Evolutionary conservation across 2,113 vertebrate species (phyloP), one percentile per base, ranked within the genome.

Genomic region (Todiramphus saurophagus): DNA sequence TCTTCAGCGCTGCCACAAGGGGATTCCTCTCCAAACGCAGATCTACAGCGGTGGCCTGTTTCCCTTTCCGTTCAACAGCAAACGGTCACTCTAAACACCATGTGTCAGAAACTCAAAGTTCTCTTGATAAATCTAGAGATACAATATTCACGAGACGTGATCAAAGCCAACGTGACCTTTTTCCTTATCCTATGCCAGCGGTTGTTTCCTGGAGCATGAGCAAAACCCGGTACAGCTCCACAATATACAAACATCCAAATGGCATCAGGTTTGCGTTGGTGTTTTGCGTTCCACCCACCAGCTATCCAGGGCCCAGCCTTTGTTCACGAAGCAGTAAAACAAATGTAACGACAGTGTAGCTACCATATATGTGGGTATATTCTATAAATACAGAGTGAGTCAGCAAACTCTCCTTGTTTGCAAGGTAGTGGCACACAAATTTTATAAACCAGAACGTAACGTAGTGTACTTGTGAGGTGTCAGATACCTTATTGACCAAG

Each of bases 321-420:
- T 84, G 87, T 93, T 94, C 90, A 97, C 93, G n/a, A 93, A 95
- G 93, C 69, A 94, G 85, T 59, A 95, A 93, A 95, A 85, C 85
- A 82, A 81, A 72, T 70, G 93, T 94, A 94, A 97, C 94, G 90
- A 97, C 97, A 97, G 97, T 97, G 96, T 96, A 95, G 88, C 97
- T 97, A 97, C 97, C 97, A 94, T 97, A 95, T 59, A 90, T 59
- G 80, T 68, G 77, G 87, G 92, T 78, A 59, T 92, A 79, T 53
- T 83, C 55, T 88, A 97, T 85, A 95, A 95, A 96, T 83, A 96
- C 86, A 95, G 93, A 97, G 86, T 66, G 87, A 88, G 70, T 74
- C 43, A 53, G 93, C 96, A 97, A 96, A 92, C 96, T 55, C 16
- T 55, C 46, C 5, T 13, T 39, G 93, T 82, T 96, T 73, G 95